Base-by-base conservation (phyloP, 2,113 vertebrate species). In the Pelmatolapia mariae region DNA sequence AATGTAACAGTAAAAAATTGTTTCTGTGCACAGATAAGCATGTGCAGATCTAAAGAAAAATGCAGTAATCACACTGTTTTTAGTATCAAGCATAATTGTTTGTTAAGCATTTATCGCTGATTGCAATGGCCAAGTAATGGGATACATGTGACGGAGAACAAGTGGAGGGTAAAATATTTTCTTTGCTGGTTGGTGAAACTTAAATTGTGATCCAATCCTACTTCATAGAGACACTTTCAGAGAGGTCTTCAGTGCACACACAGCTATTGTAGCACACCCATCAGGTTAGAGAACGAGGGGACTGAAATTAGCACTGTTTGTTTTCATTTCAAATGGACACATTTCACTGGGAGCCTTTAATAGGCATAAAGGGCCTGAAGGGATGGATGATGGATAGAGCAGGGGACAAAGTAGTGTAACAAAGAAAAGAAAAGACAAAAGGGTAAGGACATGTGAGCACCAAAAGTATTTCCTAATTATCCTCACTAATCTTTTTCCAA, bases 301-400 rank as follows among this genome's bases (percentile, higher is more conserved):
- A 47, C 57, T 82, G 59, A 86, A 90, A 91, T 89, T 66, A 92
- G n/a, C 73, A 13, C 24, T 73, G 85, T 90, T 94, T 94, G 61
- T 90, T 92, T 94, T 80, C 11, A 43, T 91, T 83, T 88, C 43
- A 84, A 76, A 88, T 57, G 59, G 66, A 57, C 71, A 85, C 56
- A 79, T 83, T 90, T 91, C 76, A 81, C 50, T n/a, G 9, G 82
- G 61, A 76, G 53, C 47, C 29, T 81, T 81, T 31, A 83, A 88
- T 47, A 24, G 87, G 19, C 36, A 19, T 18, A 71, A 29, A 71
- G 19, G 16, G 56, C 82, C 87, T 59, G 84, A 79, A 87, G 90
- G 71, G 16, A 40, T n/a, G 22, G 18, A 59, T 86, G 91, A 89
- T 87, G 87, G 86, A 87, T 86, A 10, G 66, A 89, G 53, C 71